phyloP scores from a whole-genome alignment of 1,140 invertebrate genomes.

The Dufourea novaeangliae region DNA sequence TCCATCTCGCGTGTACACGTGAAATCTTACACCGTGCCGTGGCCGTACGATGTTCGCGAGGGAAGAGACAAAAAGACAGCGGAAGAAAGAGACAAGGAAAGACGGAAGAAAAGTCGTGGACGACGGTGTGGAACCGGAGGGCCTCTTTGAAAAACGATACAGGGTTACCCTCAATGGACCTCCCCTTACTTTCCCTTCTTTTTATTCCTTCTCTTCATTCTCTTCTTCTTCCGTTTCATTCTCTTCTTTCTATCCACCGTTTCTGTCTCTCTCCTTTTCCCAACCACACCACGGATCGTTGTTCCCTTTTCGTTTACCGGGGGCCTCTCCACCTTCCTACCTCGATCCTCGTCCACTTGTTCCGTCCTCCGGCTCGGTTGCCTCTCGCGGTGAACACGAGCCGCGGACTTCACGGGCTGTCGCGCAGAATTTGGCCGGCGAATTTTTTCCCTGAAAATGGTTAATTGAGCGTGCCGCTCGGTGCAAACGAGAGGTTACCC shows the following conservation, averaged over 20 bases:
- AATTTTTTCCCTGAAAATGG: conserved; percentile 76
- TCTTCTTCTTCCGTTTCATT: conserved; percentile 26
- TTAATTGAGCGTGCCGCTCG: conserved; percentile 78
- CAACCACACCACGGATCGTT: not conserved
- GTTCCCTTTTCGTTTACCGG: not conserved
- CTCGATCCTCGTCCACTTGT: not conserved
- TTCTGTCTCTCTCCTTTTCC: conserved; percentile 35
- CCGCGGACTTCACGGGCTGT: conserved; percentile 77
- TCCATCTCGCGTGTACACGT: conserved; percentile 70
- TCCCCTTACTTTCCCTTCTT: conserved; percentile 43
- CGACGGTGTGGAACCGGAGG: no score
- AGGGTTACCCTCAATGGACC: conserved; percentile 58
- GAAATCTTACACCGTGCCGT: conserved; percentile 76
- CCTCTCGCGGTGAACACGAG: conserved; percentile 72
- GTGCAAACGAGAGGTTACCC: conserved; percentile 66
- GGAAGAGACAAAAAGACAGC: conserved; percentile 52
- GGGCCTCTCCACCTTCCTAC: not conserved
- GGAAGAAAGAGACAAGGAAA: no score
- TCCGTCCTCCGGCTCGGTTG: conserved; percentile 31
- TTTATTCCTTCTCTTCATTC: conserved; percentile 13
- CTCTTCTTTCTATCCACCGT: conserved; percentile 16
- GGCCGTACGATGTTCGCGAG: conserved; percentile 57
- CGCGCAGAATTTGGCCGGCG: conserved; percentile 76
- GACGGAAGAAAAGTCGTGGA: no score
- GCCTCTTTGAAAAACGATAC: conserved; percentile 75